Conservation (phyloP, 2,888 invertebrate genomes). For the Oxystoma pomonae region DNA sequence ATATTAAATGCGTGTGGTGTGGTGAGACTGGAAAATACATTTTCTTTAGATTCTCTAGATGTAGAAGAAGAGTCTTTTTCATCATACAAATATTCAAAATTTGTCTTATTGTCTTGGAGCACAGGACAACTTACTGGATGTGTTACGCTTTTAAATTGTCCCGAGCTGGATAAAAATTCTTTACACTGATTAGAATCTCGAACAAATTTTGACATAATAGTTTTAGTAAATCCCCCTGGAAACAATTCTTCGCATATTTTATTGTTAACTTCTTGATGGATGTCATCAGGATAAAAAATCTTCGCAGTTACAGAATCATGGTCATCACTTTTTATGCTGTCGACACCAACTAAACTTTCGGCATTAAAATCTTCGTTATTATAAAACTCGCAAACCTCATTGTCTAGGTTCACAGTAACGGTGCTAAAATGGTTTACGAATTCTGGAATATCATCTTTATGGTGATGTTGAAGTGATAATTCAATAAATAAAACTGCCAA, state of each 20-base stretch:
- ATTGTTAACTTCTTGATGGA: background rate
- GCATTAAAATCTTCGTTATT: background rate
- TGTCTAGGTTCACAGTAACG: background rate
- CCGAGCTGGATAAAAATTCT: too few relatives aligned
- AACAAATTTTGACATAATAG: background rate
- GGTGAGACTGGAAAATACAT: constrained; percentile 12
- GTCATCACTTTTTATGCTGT: constrained; percentile 4
- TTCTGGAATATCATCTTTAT: background rate
- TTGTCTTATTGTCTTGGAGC: constrained; percentile 16
- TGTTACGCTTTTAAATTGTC: too few relatives aligned
- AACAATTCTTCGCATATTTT: background rate
- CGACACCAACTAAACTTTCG: background rate
- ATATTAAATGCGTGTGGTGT: constrained; percentile 18
- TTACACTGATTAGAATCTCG: background rate
- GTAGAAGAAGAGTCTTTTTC: constrained; percentile 16
- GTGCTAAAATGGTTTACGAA: background rate
- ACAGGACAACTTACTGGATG: constrained; percentile 24
- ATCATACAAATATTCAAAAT: constrained; percentile 26
- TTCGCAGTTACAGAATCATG: constrained; percentile 2
- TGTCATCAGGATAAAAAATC: constrained; percentile 14
- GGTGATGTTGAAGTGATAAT: background rate
- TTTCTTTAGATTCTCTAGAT: constrained; percentile 5
- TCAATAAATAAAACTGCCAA: constrained; percentile 9
- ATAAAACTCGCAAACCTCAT: background rate
- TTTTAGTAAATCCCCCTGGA: background rate